phyloP scores from a whole-genome alignment of 2,888 invertebrate species.

The Mylabris sibirica region DNA sequence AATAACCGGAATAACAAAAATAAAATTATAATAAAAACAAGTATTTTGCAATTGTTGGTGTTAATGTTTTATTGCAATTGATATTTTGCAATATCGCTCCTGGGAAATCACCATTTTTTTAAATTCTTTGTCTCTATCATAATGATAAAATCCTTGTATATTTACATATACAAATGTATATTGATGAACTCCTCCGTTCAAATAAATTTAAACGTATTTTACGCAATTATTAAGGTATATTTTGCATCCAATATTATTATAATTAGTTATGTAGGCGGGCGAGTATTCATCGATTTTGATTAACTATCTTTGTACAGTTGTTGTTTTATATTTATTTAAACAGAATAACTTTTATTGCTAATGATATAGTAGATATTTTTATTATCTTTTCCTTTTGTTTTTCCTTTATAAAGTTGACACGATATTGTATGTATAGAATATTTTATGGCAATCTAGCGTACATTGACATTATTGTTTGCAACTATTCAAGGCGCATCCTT shows the following conservation, averaged over 20 bases:
- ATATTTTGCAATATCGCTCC: conserved; percentile 1
- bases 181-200: background rate
- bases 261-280: conserved; percentile 12
- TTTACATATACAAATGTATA: background rate
- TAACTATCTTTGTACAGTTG: background rate
- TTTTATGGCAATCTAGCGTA: conserved; percentile 33
- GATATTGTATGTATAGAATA: conserved; percentile 33
- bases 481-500: conserved; percentile 9
- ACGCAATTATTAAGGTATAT: background rate
- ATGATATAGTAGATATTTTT: background rate
- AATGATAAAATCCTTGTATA: background rate
- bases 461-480: conserved; percentile 27
- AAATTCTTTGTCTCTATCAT: background rate
- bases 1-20: conserved; percentile 9
- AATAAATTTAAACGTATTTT: background rate
- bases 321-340: background rate
- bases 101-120: background rate
- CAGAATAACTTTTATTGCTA: background rate
- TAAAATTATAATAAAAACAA: conserved; percentile 2
- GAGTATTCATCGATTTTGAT: conserved; percentile 12
- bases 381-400: conserved; percentile 23
- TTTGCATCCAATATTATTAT: conserved; percentile 2
- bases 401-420: conserved; percentile 29
- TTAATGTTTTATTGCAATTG: background rate
- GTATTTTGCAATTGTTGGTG: conserved; percentile 11